Conservation (phyloP, 2,888 invertebrate genomes). For the Nematopogon swammerdamellus region DNA sequence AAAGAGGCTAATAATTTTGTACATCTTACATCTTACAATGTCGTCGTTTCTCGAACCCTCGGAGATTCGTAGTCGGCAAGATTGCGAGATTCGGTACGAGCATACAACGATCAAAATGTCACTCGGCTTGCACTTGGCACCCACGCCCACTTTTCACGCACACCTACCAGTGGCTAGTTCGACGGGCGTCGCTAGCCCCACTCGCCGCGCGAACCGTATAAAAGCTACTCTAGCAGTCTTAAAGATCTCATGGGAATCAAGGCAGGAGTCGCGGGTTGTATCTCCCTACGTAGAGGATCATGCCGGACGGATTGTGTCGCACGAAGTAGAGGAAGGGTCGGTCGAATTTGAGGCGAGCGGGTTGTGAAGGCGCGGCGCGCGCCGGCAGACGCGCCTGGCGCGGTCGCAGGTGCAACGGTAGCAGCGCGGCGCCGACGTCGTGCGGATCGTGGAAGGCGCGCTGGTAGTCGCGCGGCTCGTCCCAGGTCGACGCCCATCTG, state of each 20-base stretch:
- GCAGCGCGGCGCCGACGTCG: slow-evolving; percentile 47
- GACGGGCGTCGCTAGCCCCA: no score
- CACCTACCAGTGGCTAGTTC: no score
- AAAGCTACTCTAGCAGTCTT: slow-evolving; percentile 51
- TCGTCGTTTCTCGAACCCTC: background rate
- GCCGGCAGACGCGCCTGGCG: slow-evolving; percentile 70
- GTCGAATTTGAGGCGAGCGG: slow-evolving; percentile 76
- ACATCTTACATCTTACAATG: background rate
- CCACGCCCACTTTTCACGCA: no score
- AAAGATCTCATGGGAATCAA: slow-evolving; percentile 29
- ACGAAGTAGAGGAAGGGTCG: slow-evolving; percentile 87
- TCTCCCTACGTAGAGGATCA: slow-evolving; percentile 84
- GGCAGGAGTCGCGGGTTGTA: slow-evolving; percentile 82
- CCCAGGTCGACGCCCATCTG: slow-evolving; percentile 53
- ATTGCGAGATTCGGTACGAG: background rate
- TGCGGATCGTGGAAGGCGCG: slow-evolving; percentile 67
- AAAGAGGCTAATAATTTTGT: background rate
- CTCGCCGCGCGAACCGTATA: slow-evolving; percentile 13
- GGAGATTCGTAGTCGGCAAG: background rate
- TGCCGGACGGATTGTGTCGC: slow-evolving; percentile 87
- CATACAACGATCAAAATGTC: background rate
- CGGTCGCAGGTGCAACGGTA: slow-evolving; percentile 68
- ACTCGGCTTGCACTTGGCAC: background rate
- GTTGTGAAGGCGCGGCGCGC: slow-evolving; percentile 45
- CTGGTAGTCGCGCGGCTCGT: slow-evolving; percentile 62